Conservation (phyloP, 2,113 vertebrate species). For the Heteronetta atricapilla region DNA sequence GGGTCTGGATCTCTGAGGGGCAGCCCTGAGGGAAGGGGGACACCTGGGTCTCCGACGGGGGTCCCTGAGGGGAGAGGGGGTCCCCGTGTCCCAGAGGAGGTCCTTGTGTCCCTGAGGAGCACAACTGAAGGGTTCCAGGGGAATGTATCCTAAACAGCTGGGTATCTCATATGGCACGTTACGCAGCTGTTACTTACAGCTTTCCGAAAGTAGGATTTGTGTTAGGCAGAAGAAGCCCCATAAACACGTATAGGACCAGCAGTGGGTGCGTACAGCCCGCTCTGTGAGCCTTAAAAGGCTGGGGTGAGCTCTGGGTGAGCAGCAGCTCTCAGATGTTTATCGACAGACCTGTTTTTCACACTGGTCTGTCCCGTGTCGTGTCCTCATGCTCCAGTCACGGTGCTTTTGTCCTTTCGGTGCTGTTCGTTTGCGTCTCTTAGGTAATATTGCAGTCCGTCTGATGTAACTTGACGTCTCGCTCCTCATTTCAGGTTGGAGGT, state of each 20-base stretch:
- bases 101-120: too few species aligned
- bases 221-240: not conserved
- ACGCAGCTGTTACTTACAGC: not conserved
- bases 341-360: not conserved
- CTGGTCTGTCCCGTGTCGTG: not conserved
- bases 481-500: not conserved
- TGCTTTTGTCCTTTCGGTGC: not conserved
- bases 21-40: too few species aligned
- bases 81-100: too few species aligned
- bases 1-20: too few species aligned
- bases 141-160: too few species aligned
- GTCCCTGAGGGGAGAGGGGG: too few species aligned
- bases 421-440: not conserved
- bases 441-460: not conserved
- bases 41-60: too few species aligned
- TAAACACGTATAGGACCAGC: accelerated
- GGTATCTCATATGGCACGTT: not conserved
- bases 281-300: not conserved
- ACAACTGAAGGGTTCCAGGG: too few species aligned
- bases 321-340: not conserved
- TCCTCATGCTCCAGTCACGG: not conserved
- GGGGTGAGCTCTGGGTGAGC: not conserved
- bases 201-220: accelerated
- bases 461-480: not conserved
- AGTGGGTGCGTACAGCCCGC: accelerated